Percentiles rank a stretch among this genome's conserved stretches.
Conservation (phyloP, 2,113 vertebrate genomes). For the Hippocampus mohnikei region DNA sequence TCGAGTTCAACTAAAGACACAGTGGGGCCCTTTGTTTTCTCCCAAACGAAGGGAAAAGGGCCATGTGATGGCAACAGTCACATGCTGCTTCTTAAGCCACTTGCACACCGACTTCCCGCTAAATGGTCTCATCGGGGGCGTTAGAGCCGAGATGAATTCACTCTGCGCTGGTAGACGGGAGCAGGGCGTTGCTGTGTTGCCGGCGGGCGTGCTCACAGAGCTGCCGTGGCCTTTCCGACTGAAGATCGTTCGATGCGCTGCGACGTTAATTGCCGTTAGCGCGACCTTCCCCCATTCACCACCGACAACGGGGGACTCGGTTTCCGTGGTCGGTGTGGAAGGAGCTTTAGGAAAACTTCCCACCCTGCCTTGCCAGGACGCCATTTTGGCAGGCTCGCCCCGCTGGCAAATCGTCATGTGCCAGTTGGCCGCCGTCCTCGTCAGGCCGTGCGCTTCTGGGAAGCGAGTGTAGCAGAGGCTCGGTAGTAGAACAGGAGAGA, state of each 20-base stretch:
- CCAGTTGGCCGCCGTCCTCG: too few relatives aligned
- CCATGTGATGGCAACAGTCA: background rate
- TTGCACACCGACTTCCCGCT: background rate
- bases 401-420: too few relatives aligned
- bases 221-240: background rate
- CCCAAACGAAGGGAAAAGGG: background rate
- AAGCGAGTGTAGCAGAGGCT: too few relatives aligned
- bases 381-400: too few relatives aligned
- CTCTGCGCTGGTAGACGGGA: background rate
- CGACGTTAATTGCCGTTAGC: too few relatives aligned
- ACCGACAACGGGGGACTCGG: too few relatives aligned
- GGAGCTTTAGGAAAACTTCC: too few relatives aligned
- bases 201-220: background rate
- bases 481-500: too few relatives aligned
- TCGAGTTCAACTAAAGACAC: background rate
- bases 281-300: too few relatives aligned
- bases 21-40: background rate
- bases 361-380: too few relatives aligned
- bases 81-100: conserved; percentile 6
- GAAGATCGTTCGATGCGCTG: background rate
- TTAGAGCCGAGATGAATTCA: background rate
- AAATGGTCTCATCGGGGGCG: background rate
- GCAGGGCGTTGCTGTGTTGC: background rate
- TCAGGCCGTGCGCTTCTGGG: too few relatives aligned
- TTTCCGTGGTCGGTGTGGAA: too few relatives aligned